Evolutionary conservation across 2,797 vertebrate genomes (phyloP).

Genomic region (Oryzias sinensis): DNA sequence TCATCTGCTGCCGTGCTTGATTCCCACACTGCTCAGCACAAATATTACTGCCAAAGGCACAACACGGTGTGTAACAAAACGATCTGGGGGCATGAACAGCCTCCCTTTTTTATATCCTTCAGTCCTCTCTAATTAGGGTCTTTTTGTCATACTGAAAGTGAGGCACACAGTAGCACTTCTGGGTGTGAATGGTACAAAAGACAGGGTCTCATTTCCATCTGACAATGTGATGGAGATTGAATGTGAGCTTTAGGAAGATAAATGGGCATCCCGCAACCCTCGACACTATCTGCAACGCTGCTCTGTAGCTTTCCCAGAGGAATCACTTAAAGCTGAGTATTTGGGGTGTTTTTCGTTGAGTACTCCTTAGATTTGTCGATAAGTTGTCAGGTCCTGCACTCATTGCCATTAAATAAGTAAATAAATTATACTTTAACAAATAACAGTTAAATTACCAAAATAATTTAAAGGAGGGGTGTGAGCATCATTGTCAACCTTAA

Average conservation of each 20-base stretch:
- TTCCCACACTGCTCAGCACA: conserved; percentile 53
- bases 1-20: conserved; percentile 62
- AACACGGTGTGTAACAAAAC: conserved; percentile 62
- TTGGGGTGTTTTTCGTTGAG: conserved; percentile 57
- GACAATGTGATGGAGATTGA: conserved; percentile 81
- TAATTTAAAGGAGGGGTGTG: conserved; percentile 1
- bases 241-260: conserved; percentile 83
- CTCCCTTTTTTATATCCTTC: conserved; percentile 69
- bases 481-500: too few relatives aligned
- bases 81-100: conserved; percentile 42
- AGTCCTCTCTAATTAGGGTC: conserved; percentile 70
- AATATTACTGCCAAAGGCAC: conserved; percentile 61
- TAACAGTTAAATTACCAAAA: conserved; percentile 17
- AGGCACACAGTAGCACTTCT: conserved; percentile 60
- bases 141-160: conserved; percentile 67
- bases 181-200: conserved; percentile 67
- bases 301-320: conserved; percentile 48
- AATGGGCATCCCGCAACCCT: conserved; percentile 70
- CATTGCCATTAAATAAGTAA: conserved; percentile 31
- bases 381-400: conserved; percentile 36
- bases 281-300: conserved; percentile 57
- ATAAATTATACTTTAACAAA: neutral
- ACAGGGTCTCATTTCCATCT: conserved; percentile 76
- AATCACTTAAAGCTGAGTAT: conserved; percentile 59
- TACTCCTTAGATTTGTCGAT: conserved; percentile 64